Evolutionary conservation across 2,797 vertebrate species (phyloP).

Genomic region (Coreius guichenoti): DNA sequence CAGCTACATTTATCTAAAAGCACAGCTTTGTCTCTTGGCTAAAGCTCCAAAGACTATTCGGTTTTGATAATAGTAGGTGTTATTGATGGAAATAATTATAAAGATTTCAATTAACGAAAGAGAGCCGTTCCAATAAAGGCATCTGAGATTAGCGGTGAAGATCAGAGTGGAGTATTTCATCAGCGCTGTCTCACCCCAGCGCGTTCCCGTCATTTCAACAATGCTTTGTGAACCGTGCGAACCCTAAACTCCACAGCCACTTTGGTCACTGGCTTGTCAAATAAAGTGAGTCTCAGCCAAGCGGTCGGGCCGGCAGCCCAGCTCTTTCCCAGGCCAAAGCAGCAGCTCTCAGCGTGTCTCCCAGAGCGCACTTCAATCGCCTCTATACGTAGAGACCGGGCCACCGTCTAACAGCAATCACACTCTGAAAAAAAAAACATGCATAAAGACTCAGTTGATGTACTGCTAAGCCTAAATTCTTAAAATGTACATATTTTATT

Average conservation of each 20-base stretch:
- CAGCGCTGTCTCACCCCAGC: slow-evolving; percentile 38
- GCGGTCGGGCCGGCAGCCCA: slow-evolving; percentile 13
- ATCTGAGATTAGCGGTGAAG: slow-evolving; percentile 23
- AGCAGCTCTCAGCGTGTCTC: neutral
- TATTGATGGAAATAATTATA: neutral
- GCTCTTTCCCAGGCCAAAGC: slow-evolving; percentile 33
- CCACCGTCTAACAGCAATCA: neutral
- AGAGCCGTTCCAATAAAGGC: neutral
- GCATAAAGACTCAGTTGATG: neutral
- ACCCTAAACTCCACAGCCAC: slow-evolving; percentile 45
- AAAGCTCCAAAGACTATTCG: neutral
- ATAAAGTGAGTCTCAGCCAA: slow-evolving; percentile 44
- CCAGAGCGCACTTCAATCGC: neutral
- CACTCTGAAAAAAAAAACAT: neutral
- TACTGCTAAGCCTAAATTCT: slow-evolving; percentile 2
- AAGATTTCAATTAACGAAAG: neutral
- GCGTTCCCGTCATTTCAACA: slow-evolving; percentile 29
- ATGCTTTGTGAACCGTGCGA: slow-evolving; percentile 56
- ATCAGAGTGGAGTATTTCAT: slow-evolving; percentile 11
- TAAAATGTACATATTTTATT: slow-evolving; percentile 45
- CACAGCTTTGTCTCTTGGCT: neutral
- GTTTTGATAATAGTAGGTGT: neutral
- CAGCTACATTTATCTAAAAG: neutral
- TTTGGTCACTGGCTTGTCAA: slow-evolving; percentile 61
- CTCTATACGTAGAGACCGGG: neutral